Evolutionary conservation across 2,113 vertebrate species (phyloP).

Genomic region (Misgurnus anguillicaudatus): DNA sequence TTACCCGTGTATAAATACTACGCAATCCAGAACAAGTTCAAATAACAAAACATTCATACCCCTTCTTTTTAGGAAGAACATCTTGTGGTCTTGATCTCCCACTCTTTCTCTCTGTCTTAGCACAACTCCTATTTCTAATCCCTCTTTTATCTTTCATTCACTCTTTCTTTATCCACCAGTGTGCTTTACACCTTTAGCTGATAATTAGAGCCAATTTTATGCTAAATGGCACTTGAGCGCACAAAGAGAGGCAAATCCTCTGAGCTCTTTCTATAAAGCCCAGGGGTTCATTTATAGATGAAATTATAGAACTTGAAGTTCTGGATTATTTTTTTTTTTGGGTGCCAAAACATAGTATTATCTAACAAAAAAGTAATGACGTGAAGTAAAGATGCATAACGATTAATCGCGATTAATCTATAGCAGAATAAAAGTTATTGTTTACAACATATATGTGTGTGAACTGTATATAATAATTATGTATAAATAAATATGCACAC

Average conservation of each 20-base stretch:
- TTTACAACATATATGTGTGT: too few relatives aligned
- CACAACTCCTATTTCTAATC: constrained; percentile 17
- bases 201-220: constrained; percentile 37
- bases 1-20: constrained; percentile 31
- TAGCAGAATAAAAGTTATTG: too few relatives aligned
- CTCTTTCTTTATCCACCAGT: constrained; percentile 15
- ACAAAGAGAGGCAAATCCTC: constrained; percentile 39
- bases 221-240: constrained; percentile 26
- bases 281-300: constrained; percentile 25
- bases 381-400: too few relatives aligned
- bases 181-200: constrained; percentile 26
- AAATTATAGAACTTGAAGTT: neutral
- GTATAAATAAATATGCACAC: too few relatives aligned
- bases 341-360: neutral
- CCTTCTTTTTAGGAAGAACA: constrained; percentile 34
- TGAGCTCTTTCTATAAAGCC: constrained; percentile 11
- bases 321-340: constrained; percentile 2
- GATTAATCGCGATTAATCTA: too few relatives aligned
- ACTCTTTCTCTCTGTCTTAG: constrained; percentile 17
- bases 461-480: too few relatives aligned
- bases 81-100: constrained; percentile 33
- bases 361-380: neutral
- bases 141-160: constrained; percentile 18
- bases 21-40: neutral
- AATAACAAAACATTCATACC: neutral